These are phyloP conservation scores for Lepidurus couesii DNA, from an alignment of 1,140 invertebrate species.

Conservation along the genomic window DNA sequence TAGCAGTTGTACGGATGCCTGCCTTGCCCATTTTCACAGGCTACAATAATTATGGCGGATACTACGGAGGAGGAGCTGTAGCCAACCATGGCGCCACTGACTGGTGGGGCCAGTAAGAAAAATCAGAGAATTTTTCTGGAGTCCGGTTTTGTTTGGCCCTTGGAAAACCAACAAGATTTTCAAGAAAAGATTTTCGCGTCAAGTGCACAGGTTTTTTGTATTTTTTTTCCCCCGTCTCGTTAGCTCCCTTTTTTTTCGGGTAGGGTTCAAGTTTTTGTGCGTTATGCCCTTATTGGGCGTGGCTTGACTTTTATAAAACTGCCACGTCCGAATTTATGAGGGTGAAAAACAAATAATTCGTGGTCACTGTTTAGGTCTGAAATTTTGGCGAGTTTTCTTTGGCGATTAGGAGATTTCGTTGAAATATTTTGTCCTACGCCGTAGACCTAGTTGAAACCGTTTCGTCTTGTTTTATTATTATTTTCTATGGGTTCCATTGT, in stretches of 20 bases:
- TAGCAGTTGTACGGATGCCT: constrained; percentile 32
- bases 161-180: background rate
- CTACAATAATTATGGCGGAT: constrained; percentile 26
- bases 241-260: background rate
- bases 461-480: background rate
- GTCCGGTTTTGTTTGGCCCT: background rate
- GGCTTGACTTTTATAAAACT: background rate
- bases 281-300: background rate
- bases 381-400: background rate
- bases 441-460: constrained; percentile 1
- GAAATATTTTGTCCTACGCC: background rate
- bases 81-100: constrained; percentile 28
- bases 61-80: constrained; percentile 29
- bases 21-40: constrained; percentile 32
- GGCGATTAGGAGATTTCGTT: background rate
- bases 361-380: background rate
- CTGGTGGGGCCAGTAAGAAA: constrained; percentile 34
- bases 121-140: background rate
- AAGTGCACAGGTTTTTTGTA: background rate
- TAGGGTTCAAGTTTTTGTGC: background rate
- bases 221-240: background rate
- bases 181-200: background rate
- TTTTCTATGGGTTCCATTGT: background rate
- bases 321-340: background rate
- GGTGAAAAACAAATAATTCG: background rate